Percentiles rank a stretch among this genome's conserved stretches.
Evolutionary conservation across 2,888 invertebrate genomes (phyloP).

Genomic region (Clunio marinus): DNA sequence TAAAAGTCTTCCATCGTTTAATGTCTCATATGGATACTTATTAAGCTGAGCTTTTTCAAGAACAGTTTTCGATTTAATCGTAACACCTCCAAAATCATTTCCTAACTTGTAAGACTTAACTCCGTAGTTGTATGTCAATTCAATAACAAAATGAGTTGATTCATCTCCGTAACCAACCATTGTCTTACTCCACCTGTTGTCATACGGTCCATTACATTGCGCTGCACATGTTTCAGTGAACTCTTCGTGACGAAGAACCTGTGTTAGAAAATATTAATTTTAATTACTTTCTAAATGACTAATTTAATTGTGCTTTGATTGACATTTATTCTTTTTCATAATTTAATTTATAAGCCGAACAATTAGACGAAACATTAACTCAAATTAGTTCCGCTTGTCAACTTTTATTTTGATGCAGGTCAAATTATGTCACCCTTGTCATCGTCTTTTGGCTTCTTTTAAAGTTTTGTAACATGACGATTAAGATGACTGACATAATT

Average conservation of each 20-base stretch:
- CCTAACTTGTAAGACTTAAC: slow-evolving; percentile 81
- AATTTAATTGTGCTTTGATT: too few species aligned
- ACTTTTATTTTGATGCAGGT: too few species aligned
- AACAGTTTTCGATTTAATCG: slow-evolving; percentile 73
- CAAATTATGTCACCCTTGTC: too few species aligned
- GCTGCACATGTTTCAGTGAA: slow-evolving; percentile 96
- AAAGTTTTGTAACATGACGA: too few species aligned
- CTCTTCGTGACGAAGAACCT: slow-evolving; percentile 95
- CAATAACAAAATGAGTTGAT: slow-evolving; percentile 89
- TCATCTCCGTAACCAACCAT: slow-evolving; percentile 98
- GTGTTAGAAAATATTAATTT: too few species aligned
- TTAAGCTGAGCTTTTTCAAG: slow-evolving; percentile 66
- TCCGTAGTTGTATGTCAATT: slow-evolving; percentile 96
- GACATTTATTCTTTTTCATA: too few species aligned
- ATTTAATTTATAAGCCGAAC: too few species aligned
- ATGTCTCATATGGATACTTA: slow-evolving; percentile 68
- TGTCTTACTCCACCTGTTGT: slow-evolving; percentile 97
- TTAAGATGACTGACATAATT: too few species aligned
- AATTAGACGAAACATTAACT: too few species aligned
- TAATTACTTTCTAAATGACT: neutral
- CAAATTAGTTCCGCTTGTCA: too few species aligned
- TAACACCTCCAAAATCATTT: slow-evolving; percentile 86
- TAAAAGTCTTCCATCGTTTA: slow-evolving; percentile 58
- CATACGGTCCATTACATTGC: slow-evolving; percentile 97
- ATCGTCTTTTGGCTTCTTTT: too few species aligned